These are phyloP conservation scores for Micromesistius poutassou DNA, from an alignment of 2,797 vertebrate species.

Conservation along the genomic window DNA sequence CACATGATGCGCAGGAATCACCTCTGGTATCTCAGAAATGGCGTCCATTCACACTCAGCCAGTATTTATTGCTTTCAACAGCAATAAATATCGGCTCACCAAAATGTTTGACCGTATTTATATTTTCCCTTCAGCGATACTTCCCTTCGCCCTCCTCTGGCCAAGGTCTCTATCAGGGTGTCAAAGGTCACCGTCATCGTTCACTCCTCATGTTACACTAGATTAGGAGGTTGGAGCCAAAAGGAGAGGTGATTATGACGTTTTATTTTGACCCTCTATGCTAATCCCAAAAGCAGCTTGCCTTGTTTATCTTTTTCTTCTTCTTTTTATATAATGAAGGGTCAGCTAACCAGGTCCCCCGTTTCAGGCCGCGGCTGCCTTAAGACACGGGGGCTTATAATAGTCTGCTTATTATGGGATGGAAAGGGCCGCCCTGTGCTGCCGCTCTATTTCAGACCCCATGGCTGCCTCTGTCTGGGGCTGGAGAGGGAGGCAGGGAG, in stretches of 20 bases:
- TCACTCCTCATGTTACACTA: slow-evolving; percentile 21
- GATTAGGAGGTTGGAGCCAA: slow-evolving; percentile 39
- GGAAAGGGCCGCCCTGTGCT: slow-evolving; percentile 49
- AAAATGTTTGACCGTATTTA: background rate
- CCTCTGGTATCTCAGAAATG: background rate
- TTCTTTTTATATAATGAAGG: background rate
- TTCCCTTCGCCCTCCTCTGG: background rate
- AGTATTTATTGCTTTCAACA: background rate
- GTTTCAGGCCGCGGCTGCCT: slow-evolving; percentile 43
- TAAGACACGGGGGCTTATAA: slow-evolving; percentile 65
- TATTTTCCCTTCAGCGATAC: background rate
- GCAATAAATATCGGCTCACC: too few species aligned
- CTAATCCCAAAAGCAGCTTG: slow-evolving; percentile 70
- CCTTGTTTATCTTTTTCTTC: slow-evolving; percentile 35
- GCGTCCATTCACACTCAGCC: background rate
- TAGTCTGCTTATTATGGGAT: slow-evolving; percentile 70
- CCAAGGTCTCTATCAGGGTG: background rate
- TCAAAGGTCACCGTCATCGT: slow-evolving; percentile 37
- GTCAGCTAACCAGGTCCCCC: slow-evolving; percentile 35
- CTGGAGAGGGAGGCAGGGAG: slow-evolving; percentile 20
- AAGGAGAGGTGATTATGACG: slow-evolving; percentile 50
- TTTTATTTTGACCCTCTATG: slow-evolving; percentile 38
- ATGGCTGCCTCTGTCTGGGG: slow-evolving; percentile 57
- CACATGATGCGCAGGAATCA: background rate
- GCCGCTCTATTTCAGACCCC: slow-evolving; percentile 64